phyloP scores from a whole-genome alignment of 2,888 invertebrate genomes.

The Iphiclides podalirius region DNA sequence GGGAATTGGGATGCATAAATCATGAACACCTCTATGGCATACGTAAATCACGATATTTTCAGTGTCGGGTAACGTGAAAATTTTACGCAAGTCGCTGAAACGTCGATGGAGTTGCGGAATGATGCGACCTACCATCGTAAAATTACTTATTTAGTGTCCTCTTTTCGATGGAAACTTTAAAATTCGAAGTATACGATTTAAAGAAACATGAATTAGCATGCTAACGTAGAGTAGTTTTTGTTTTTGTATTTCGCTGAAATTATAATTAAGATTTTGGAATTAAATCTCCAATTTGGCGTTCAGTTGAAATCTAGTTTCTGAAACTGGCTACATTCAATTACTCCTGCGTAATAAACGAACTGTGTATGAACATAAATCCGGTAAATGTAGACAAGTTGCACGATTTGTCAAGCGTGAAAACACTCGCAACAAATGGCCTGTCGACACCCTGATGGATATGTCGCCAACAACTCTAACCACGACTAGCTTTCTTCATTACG shows the following conservation, averaged over 20 bases:
- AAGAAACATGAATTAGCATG: constrained; percentile 53
- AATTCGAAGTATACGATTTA: constrained; percentile 42
- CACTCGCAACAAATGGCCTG: constrained; percentile 76
- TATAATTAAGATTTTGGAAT: no score
- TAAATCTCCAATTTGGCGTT: no score
- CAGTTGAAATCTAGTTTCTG: no score
- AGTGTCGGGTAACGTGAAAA: constrained; percentile 20
- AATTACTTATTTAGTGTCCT: constrained; percentile 37
- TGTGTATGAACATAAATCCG: constrained; percentile 69
- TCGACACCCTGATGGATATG: constrained; percentile 75
- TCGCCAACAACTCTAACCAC: constrained; percentile 63
- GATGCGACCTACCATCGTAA: constrained; percentile 30
- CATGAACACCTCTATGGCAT: constrained; percentile 38
- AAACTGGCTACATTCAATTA: no score
- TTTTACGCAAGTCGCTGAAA: constrained; percentile 37
- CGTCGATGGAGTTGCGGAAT: constrained; percentile 33
- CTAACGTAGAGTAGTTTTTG: no score
- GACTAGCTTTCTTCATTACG: constrained; percentile 14
- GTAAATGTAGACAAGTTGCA: constrained; percentile 70
- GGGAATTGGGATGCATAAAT: constrained; percentile 44
- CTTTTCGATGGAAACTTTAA: constrained; percentile 50
- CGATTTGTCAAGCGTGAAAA: constrained; percentile 76
- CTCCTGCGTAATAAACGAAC: no score
- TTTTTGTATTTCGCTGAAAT: no score
- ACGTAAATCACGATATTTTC: constrained; percentile 52